A percentile compares a stretch with the other conserved stretches of the same genome.
Conservation (phyloP, 2,797 vertebrate species). For the Anabas testudineus region DNA sequence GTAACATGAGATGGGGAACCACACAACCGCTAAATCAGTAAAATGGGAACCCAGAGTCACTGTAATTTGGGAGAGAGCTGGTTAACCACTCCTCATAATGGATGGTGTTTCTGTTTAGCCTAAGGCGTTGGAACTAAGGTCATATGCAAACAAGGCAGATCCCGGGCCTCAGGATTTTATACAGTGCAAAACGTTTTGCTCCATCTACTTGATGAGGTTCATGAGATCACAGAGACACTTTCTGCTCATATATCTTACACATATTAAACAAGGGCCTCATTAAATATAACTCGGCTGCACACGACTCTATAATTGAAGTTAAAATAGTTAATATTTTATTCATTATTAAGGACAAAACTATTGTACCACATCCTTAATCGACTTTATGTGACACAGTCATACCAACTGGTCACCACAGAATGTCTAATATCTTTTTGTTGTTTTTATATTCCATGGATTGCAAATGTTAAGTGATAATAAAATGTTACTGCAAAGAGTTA, state of each 20-base stretch:
- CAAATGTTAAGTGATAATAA: neutral
- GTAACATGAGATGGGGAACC: slow-evolving; percentile 82
- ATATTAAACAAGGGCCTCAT: neutral
- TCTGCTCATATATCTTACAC: slow-evolving; percentile 3
- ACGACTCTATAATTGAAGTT: slow-evolving; percentile 11
- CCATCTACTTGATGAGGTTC: slow-evolving; percentile 51
- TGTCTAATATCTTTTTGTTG: neutral
- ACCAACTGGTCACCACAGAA: slow-evolving; percentile 1
- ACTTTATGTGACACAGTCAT: slow-evolving; percentile 14
- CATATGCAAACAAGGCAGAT: slow-evolving; percentile 82
- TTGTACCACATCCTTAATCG: slow-evolving; percentile 19
- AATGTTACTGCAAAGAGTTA: neutral
- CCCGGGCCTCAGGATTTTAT: slow-evolving; percentile 54
- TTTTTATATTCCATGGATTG: neutral
- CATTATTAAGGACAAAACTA: slow-evolving; percentile 5
- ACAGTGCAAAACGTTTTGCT: slow-evolving; percentile 48
- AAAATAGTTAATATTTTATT: slow-evolving; percentile 7
- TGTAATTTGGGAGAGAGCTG: slow-evolving; percentile 83
- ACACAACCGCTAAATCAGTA: slow-evolving; percentile 83
- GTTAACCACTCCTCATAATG: slow-evolving; percentile 84
- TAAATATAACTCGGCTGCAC: slow-evolving; percentile 8
- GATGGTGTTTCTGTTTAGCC: slow-evolving; percentile 85
- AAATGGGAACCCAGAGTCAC: slow-evolving; percentile 81
- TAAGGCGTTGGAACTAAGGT: slow-evolving; percentile 82
- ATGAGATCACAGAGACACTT: slow-evolving; percentile 14